Conservation (phyloP, 35 echinoderm and acorn worm species). For the Heliocidaris erythrogramma region DNA sequence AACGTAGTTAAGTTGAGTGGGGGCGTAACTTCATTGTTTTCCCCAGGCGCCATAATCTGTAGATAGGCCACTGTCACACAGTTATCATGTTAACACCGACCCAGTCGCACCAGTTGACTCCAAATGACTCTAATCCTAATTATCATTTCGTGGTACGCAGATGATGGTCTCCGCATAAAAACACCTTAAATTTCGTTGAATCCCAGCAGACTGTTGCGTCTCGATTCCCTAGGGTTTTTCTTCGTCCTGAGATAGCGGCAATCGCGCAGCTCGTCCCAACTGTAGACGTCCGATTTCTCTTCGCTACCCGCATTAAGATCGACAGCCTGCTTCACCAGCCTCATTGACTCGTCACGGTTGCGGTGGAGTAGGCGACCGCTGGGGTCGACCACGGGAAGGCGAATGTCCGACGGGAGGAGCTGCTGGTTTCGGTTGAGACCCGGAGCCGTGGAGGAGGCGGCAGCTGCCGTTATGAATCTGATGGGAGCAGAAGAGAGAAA, state of each 20-base stretch:
- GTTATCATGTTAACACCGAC: too few relatives aligned
- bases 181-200: conserved; percentile 42
- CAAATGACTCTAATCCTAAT: too few relatives aligned
- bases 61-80: too few relatives aligned
- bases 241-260: conserved; percentile 33
- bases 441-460: not conserved
- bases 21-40: too few relatives aligned
- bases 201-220: conserved; percentile 14
- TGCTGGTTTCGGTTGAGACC: conserved; percentile 34
- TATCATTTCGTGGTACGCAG: too few relatives aligned
- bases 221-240: not conserved
- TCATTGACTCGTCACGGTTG: conserved; percentile 30
- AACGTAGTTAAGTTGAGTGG: too few relatives aligned
- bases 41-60: too few relatives aligned
- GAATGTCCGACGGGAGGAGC: conserved; percentile 6
- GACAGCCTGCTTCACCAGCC: conserved; percentile 21
- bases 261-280: conserved; percentile 41
- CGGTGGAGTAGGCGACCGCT: conserved; percentile 35
- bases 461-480: conserved; percentile 35
- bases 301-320: not conserved
- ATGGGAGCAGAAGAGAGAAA: too few relatives aligned
- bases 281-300: conserved; percentile 33
- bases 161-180: too few relatives aligned
- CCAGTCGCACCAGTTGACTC: too few relatives aligned
- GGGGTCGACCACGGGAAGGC: conserved; percentile 31